Base-by-base conservation (phyloP, 2,888 invertebrate genomes). In the Agrotis segetum region DNA sequence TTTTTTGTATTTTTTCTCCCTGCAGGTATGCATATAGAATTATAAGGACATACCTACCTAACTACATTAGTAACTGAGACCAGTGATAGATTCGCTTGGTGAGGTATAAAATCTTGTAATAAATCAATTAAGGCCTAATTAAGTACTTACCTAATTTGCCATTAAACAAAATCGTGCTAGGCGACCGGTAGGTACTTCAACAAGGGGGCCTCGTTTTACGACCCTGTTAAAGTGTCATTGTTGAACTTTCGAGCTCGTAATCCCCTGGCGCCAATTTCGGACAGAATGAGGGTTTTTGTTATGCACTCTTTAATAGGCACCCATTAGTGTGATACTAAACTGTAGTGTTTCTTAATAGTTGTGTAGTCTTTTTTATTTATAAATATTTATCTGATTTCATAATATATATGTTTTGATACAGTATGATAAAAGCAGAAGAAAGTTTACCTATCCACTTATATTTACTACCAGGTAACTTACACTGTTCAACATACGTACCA, bases 161-260 rank as follows among this genome's bases (percentile, higher is more conserved):
- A 83, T 86, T 82, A 87, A 83, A 87, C 85, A 87, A 87, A 88
- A 90, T 91, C 87, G 86, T 83, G 85, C 71, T 81, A 82, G 80
- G 82, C 85, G 80, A 81, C 85, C 83, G 85, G 86, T 86, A 86
- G 83, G 88, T 88, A 59, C 46, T 61, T 52, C 44, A 47, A 85
- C 80, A 84, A 88, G 87, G 83, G 86, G 44, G 86, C 79, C 82
- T 84, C 86, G 85, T 88, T 92, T 93, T 90, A 93, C 88, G 88
- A 85, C 77, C 84, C 88, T 89, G 90, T 91, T 90, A 91, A 88
- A 92, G 87, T 88, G 89, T 90, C 90, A 89, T 90, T 91, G 92
- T 89, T 88, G 86, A 92, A 92, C 88, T 92, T 92, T 85, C 82
- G 71, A 84, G 85, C 84, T 88, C 87, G 85, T 89, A 87, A 89